Conservation (phyloP, 1,140 invertebrate genomes). For the Aphidius ervi region DNA sequence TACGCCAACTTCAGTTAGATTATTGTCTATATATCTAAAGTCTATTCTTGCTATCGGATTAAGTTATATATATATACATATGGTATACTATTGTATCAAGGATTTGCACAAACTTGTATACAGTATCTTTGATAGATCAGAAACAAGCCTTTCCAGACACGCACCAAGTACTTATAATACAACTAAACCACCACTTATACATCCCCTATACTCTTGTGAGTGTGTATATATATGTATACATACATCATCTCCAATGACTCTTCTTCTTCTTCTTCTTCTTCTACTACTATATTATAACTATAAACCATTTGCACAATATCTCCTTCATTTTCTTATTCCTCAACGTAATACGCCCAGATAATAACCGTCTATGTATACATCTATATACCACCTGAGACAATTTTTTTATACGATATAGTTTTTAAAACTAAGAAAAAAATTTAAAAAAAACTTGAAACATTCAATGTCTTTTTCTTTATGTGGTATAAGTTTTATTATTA, state of each 20-base stretch:
- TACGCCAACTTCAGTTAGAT: slow-evolving; percentile 10
- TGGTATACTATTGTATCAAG: slow-evolving; percentile 30
- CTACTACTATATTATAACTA: no score
- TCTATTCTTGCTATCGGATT: no score
- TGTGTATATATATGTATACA: no score
- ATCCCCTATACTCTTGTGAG: no score
- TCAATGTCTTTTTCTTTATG: background rate
- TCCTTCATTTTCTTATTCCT: no score
- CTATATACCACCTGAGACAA: slow-evolving; percentile 5
- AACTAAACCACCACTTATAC: no score
- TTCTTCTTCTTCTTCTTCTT: no score
- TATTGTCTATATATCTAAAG: background rate
- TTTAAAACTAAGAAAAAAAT: slow-evolving; percentile 10
- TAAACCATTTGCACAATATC: no score
- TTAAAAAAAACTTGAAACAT: background rate
- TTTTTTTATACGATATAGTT: background rate
- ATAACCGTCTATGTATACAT: background rate
- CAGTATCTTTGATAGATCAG: background rate
- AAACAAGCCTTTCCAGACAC: no score
- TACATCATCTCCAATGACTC: no score
- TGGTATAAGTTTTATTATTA: background rate
- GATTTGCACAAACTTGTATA: slow-evolving; percentile 29
- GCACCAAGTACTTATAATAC: no score
- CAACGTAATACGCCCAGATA: no score
- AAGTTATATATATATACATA: background rate